Base-by-base conservation (phyloP, 2,113 vertebrate genomes). In the Dermatemys mawii region DNA sequence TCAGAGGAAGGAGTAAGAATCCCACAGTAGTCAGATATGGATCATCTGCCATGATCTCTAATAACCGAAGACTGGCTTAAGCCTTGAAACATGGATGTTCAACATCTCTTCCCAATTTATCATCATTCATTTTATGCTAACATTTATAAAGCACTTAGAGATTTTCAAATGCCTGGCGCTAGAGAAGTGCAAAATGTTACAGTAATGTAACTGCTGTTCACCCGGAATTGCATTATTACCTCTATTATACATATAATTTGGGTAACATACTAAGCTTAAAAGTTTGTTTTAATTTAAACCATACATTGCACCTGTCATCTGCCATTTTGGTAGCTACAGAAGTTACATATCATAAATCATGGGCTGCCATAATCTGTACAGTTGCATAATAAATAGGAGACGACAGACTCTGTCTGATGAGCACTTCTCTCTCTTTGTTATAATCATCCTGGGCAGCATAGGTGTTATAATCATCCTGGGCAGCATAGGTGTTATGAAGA, bases 131-230 rank as follows among this genome's bases (percentile, higher is more conserved):
- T 60, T 53, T 22, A 60, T 32, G 12, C 29, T 60, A 5, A 4
- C 1, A 0, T 3, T 75, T 5, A 38, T 2, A 1, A 80, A 54
- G 86, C n/a, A 10, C 44, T 5, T 1, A 0, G 35, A 9, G 55
- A 82, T 8, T n/a, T 10, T 2, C 1, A 53, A 44, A n/a, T 8
- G 5, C 6, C 78, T 44, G 54, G n/a, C 11, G 79, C 54, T 22
- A 2, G 41, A 49, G 41, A 80, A 5, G 48, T 0, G 11, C 14
- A 0, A 3, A 11, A 78, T 32, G 46, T n/a, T 29, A 6, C n/a
- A 0, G 0, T 35, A 57, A 35, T 1, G 21, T 51, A 51, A 38
- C 10, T 53, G 5, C 49, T n/a, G 35, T 19, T 53, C 17, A 22
- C 78, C 9, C 44, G 22, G n/a, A 70, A 70, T 38, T 70, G 67